A percentile compares a stretch with the other conserved stretches of the same genome.
Conservation (phyloP, 2,888 invertebrate genomes). For the Sarcophaga caerulescens region DNA sequence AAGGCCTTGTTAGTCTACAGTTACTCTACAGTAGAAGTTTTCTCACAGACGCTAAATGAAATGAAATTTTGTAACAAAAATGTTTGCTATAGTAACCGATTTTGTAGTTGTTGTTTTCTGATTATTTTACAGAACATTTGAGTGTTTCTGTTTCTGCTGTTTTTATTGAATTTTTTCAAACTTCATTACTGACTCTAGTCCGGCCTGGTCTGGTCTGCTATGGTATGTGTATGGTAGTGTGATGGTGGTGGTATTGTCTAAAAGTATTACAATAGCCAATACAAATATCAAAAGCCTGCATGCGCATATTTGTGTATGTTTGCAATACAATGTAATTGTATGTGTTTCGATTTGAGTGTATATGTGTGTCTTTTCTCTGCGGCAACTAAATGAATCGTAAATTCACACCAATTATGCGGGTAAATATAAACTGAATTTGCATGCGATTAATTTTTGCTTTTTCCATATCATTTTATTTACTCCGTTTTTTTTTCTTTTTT, state of each 20-base stretch:
- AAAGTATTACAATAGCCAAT: background rate
- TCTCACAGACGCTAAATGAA: background rate
- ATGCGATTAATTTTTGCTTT: constrained; percentile 71
- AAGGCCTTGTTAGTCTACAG: too few relatives aligned
- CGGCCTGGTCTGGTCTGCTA: too few relatives aligned
- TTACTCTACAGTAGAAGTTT: too few relatives aligned
- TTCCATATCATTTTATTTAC: constrained; percentile 14
- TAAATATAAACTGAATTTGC: constrained; percentile 78
- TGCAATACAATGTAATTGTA: background rate
- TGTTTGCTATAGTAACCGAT: background rate
- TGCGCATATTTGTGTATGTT: background rate
- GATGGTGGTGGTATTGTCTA: background rate
- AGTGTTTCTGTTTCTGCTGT: background rate
- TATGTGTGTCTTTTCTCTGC: constrained; percentile 63
- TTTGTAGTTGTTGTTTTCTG: background rate
- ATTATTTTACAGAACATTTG: background rate
- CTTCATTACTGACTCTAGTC: background rate
- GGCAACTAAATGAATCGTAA: constrained; percentile 79
- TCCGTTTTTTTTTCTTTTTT: constrained; percentile 30
- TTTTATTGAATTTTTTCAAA: background rate
- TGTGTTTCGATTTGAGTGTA: constrained; percentile 33
- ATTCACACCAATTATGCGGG: constrained; percentile 80
- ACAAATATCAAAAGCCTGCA: background rate
- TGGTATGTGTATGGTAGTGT: too few relatives aligned
- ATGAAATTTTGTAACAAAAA: background rate